Conservation (phyloP, 1,140 invertebrate species). For the Drosophila lini region DNA sequence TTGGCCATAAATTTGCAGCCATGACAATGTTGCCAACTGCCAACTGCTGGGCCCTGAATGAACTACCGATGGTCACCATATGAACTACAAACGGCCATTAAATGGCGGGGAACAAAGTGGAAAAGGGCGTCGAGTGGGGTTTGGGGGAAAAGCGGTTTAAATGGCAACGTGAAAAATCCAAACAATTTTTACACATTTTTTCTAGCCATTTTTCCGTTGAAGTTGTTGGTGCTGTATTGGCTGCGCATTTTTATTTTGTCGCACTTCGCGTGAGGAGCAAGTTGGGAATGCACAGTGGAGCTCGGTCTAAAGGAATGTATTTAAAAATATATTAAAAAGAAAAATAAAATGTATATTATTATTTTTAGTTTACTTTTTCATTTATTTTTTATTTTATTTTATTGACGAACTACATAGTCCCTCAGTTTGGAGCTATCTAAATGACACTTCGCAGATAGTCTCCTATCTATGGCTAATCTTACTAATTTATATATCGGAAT, state of each 20-base stretch:
- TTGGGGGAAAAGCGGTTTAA: slow-evolving; percentile 16
- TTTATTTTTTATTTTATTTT: too few relatives aligned
- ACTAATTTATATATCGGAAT: too few relatives aligned
- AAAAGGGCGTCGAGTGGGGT: not conserved
- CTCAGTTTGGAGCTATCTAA: too few relatives aligned
- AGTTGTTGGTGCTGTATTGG: slow-evolving; percentile 40
- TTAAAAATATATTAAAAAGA: not conserved
- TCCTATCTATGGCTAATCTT: too few relatives aligned
- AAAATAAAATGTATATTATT: not conserved
- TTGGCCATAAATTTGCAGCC: slow-evolving; percentile 72
- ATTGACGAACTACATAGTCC: too few relatives aligned
- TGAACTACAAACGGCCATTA: slow-evolving; percentile 74
- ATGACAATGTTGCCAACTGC: slow-evolving; percentile 74
- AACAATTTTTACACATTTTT: slow-evolving; percentile 73
- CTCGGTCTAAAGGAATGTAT: not conserved
- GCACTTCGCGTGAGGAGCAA: slow-evolving; percentile 18
- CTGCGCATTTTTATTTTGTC: slow-evolving; percentile 56
- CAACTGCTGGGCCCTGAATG: slow-evolving; percentile 54
- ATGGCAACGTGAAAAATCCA: slow-evolving; percentile 45
- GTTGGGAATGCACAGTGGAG: slow-evolving; percentile 26
- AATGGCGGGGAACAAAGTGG: slow-evolving; percentile 15
- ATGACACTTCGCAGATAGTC: too few relatives aligned
- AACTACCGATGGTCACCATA: slow-evolving; percentile 52
- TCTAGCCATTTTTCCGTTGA: slow-evolving; percentile 52
- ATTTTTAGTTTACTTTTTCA: too few relatives aligned